Percentiles rank a stretch among this genome's conserved stretches.
These are phyloP conservation scores for Astropecten irregularis DNA, from an alignment of 53 echinoderm and acorn worm genomes.

Conservation along the genomic window DNA sequence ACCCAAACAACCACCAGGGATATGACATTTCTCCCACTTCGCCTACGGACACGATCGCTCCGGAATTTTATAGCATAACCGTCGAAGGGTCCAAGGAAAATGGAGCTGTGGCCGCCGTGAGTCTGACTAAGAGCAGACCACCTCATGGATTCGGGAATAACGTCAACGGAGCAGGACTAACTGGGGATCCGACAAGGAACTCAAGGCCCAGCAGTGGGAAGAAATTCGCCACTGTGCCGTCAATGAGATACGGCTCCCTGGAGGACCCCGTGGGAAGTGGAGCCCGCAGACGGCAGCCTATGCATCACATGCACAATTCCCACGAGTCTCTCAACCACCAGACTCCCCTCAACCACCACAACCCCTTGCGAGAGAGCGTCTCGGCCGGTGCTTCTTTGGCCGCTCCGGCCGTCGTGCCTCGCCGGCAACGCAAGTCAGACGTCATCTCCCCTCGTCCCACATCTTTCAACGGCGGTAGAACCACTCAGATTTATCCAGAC, in stretches of 20 bases:
- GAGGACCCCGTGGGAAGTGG: neutral
- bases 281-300: slow-evolving; percentile 9
- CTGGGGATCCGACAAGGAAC: neutral
- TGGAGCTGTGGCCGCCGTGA: slow-evolving; percentile 81
- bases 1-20: neutral
- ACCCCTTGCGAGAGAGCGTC: neutral
- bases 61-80: slow-evolving; percentile 79
- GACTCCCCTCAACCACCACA: neutral
- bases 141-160: neutral
- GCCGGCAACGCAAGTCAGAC: neutral
- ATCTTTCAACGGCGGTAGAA: slow-evolving; percentile 7
- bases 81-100: slow-evolving; percentile 78
- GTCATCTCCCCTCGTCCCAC: neutral
- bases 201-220: slow-evolving; percentile 1
- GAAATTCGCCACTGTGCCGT: slow-evolving; percentile 44
- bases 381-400: slow-evolving; percentile 4
- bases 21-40: slow-evolving; percentile 38
- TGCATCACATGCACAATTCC: slow-evolving; percentile 29
- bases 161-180: too few species aligned
- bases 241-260: slow-evolving; percentile 6
- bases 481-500: too few species aligned
- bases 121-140: slow-evolving; percentile 67
- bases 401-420: slow-evolving; percentile 1
- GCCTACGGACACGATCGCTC: slow-evolving; percentile 62
- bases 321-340: slow-evolving; percentile 40